phyloP scores from a whole-genome alignment of 2,113 vertebrate genomes.

The Azemiops feae region DNA sequence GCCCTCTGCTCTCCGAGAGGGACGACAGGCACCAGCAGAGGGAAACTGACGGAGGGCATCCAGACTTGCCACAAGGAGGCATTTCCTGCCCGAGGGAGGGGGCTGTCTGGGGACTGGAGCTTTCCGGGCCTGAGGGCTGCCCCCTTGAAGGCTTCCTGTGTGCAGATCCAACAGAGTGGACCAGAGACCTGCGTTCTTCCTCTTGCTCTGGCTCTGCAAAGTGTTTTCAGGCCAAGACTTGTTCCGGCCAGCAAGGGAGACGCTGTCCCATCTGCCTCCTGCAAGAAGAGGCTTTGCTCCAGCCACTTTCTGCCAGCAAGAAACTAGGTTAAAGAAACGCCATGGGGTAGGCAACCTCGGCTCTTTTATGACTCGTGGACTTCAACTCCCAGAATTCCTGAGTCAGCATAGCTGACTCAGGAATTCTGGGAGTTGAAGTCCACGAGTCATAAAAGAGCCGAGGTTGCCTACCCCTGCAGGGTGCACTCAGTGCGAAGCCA shows the following conservation, averaged over 20 bases:
- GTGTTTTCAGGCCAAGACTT: constrained; percentile 22
- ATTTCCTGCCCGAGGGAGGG: not conserved
- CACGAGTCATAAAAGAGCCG: too few species aligned
- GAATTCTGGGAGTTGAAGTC: too few species aligned
- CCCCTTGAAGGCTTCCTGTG: not conserved
- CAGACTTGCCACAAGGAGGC: not conserved
- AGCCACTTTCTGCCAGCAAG: constrained; percentile 13
- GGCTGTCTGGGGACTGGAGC: not conserved
- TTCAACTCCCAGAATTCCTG: too few species aligned
- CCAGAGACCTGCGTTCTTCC: not conserved
- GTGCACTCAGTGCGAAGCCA: not conserved
- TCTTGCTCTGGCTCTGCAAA: constrained; percentile 19
- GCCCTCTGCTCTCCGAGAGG: not conserved
- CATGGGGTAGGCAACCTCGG: too few species aligned
- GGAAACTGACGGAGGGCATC: not conserved
- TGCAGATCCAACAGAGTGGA: not conserved
- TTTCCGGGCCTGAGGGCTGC: not conserved
- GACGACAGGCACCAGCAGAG: not conserved
- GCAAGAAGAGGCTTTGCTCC: not conserved
- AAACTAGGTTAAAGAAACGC: constrained; percentile 29
- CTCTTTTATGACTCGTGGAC: too few species aligned
- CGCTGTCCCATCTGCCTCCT: constrained; percentile 33
- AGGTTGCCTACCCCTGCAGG: too few species aligned
- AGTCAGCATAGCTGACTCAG: too few species aligned
- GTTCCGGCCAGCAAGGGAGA: not conserved